phyloP scores from a whole-genome alignment of 2,797 vertebrate species.

The Leptatherina wallacei region DNA sequence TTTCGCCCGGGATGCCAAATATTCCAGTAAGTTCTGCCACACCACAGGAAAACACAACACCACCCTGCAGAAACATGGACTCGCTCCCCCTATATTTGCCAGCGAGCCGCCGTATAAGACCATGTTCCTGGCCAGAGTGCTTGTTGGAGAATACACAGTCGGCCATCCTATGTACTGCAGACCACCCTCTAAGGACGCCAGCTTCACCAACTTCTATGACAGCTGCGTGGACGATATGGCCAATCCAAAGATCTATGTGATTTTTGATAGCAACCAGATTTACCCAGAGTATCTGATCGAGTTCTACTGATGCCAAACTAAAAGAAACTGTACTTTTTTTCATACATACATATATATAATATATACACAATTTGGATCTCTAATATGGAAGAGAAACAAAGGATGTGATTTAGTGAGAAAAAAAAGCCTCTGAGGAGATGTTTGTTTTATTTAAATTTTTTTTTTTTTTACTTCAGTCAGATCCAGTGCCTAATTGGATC shows the following conservation, averaged over 20 bases:
- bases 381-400: slow-evolving; percentile 21
- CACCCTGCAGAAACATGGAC: slow-evolving; percentile 90
- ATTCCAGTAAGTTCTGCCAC: slow-evolving; percentile 96
- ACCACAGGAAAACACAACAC: slow-evolving; percentile 90
- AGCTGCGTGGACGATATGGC: slow-evolving; percentile 95
- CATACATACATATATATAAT: not conserved
- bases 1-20: slow-evolving; percentile 93
- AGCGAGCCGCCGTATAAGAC: slow-evolving; percentile 88
- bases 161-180: slow-evolving; percentile 92
- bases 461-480: slow-evolving; percentile 16
- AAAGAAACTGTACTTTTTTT: not conserved
- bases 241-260: slow-evolving; percentile 96
- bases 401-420: not conserved
- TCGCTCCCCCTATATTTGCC: slow-evolving; percentile 86
- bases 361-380: slow-evolving; percentile 25
- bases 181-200: slow-evolving; percentile 94
- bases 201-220: slow-evolving; percentile 94
- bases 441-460: not conserved
- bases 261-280: slow-evolving; percentile 98
- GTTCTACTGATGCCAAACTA: slow-evolving; percentile 84
- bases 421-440: not conserved
- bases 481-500: slow-evolving; percentile 46
- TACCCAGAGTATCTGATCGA: slow-evolving; percentile 98
- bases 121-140: slow-evolving; percentile 95
- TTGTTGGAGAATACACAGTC: slow-evolving; percentile 91